Evolutionary conservation across 2,113 vertebrate genomes (phyloP), one percentile per base, ranked within the genome.

Genomic region (Xiphorhynchus elegans): DNA sequence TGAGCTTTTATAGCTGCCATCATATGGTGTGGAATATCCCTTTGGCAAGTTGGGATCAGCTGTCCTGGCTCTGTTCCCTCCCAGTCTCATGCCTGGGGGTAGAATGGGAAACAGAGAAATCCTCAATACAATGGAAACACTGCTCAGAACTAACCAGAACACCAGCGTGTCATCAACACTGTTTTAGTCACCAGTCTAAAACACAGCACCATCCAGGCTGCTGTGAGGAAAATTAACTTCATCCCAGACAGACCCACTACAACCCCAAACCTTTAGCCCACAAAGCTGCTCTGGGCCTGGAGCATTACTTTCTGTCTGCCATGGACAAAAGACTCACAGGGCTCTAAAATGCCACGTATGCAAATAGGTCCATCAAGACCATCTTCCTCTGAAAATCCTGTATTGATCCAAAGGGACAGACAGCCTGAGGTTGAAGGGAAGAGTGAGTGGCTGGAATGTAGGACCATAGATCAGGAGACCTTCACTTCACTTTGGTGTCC

Each of bases 151-250:
- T 11, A 84, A 42, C 39, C 47, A 77, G 69, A 80, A 40, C 44
- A 69, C 24, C 52, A 28, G 24, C 4, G 59, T 53, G 80, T 58
- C 58, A 80, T 17, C 86, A 69, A 29, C 63, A 59, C 64, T 55
- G 33, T 3, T 87, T 70, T 47, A 89, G 26, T 82, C 35, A 75
- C 69, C 72, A 60, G 15, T 40, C 35, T 74, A 66, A 87, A 87
- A 24, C 72, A 67, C 0, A 0, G 53, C 79, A 56, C 50, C 46
- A 40, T 35, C 53, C 0, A 0, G 73, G 40, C 58, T 68, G 60
- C 84, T 68, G 81, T 39, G 73, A 82, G 77, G 74, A 82, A 74
- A 50, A 84, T 59, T 59, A 75, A 42, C 84, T 67, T 53, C 25
- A 59, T 70, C 24, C 62, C 84, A 91, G 35, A 11, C 50, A 84